Percentiles rank a stretch among this genome's conserved stretches.
Conservation (phyloP, 2,113 vertebrate species). For the Lipophrys pholis region DNA sequence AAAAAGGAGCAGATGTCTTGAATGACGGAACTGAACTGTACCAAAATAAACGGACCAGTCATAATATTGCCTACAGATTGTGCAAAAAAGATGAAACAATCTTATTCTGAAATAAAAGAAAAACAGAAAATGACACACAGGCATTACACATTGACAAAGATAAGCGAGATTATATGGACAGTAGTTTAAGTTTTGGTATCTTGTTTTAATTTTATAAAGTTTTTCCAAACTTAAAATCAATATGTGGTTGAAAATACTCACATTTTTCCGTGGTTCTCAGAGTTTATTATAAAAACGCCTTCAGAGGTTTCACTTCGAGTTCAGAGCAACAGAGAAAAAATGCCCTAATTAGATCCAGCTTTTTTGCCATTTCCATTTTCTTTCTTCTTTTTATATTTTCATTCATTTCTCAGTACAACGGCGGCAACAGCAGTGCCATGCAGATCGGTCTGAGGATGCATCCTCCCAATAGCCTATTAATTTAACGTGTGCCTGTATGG, state of each 20-base stretch:
- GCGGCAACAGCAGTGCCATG: conserved; percentile 30
- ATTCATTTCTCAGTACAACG: background rate
- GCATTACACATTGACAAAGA: too few relatives aligned
- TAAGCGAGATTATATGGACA: too few relatives aligned
- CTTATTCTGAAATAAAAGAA: too few relatives aligned
- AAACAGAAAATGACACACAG: background rate
- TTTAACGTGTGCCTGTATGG: conserved; percentile 13
- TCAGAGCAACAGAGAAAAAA: background rate
- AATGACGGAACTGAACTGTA: background rate
- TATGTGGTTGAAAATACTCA: background rate
- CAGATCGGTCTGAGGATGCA: conserved; percentile 32
- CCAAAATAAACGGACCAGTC: too few relatives aligned
- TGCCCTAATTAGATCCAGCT: background rate
- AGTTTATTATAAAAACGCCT: background rate
- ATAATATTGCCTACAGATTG: too few relatives aligned
- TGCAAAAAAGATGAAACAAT: too few relatives aligned
- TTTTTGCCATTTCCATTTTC: background rate
- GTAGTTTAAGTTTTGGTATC: too few relatives aligned
- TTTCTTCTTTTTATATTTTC: background rate
- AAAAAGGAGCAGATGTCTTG: background rate
- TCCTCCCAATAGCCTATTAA: conserved; percentile 60
- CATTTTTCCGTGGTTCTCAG: background rate
- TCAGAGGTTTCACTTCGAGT: background rate
- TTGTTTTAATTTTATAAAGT: background rate
- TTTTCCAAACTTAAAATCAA: background rate